Evolutionary conservation across 1,140 invertebrate species (phyloP).

Genomic region (Drosophila oshimai): DNA sequence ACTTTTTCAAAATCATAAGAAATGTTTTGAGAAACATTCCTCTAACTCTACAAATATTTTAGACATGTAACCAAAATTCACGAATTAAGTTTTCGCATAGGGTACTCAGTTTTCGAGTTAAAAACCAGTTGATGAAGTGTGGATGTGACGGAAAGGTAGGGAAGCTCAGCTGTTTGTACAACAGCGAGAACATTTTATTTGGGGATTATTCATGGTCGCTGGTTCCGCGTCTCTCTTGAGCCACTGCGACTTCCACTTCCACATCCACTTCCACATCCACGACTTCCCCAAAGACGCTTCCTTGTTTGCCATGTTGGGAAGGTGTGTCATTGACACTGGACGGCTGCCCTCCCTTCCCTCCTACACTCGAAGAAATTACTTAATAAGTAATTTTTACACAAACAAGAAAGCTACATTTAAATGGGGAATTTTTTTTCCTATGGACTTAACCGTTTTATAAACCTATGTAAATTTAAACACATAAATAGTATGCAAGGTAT

Average conservation of each 20-base stretch:
- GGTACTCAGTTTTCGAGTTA: not conserved
- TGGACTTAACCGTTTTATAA: no score
- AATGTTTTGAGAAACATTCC: no score
- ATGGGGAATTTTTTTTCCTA: no score
- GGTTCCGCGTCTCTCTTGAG: constrained; percentile 33
- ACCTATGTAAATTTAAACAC: not conserved
- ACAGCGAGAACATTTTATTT: constrained; percentile 30
- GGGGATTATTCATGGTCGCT: constrained; percentile 62
- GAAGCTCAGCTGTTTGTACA: constrained; percentile 14
- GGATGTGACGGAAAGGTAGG: not conserved
- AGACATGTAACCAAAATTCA: no score
- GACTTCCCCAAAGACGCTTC: constrained; percentile 43
- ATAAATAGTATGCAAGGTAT: no score
- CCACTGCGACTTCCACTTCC: no score
- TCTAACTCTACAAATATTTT: no score
- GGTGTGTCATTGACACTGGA: constrained; percentile 69
- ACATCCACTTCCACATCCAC: no score
- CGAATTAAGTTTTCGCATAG: not conserved
- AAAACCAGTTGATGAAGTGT: not conserved
- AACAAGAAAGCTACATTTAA: no score
- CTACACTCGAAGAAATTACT: not conserved
- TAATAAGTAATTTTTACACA: no score
- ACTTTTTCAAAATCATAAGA: no score
- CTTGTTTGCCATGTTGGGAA: constrained; percentile 61
- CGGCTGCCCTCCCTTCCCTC: not conserved